phyloP scores from a whole-genome alignment of 2,888 invertebrate genomes.

The Encarsia formosa region DNA sequence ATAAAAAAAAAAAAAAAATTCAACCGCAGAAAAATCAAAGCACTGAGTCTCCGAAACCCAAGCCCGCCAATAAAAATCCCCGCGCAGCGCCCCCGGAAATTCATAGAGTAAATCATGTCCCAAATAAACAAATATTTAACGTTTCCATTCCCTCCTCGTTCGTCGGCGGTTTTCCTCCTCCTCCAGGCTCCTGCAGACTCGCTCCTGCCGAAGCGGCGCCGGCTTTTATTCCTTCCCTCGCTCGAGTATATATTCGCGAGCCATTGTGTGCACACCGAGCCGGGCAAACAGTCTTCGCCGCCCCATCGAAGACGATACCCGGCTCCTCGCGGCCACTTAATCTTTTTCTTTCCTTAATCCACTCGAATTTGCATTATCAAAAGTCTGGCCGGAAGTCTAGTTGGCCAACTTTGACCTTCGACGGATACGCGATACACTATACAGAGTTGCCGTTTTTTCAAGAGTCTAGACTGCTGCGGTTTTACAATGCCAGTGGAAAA shows the following conservation, averaged over 20 bases:
- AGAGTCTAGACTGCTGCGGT: too few relatives aligned
- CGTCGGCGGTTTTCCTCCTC: not conserved
- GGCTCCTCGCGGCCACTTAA: constrained; percentile 10
- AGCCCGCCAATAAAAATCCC: not conserved
- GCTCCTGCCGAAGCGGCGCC: not conserved
- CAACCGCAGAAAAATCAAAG: too few relatives aligned
- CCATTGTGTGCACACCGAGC: constrained; percentile 22
- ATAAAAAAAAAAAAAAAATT: too few relatives aligned
- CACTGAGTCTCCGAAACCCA: too few relatives aligned
- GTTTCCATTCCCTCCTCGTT: not conserved
- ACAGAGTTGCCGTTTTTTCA: too few relatives aligned
- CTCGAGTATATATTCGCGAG: not conserved
- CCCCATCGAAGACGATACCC: not conserved
- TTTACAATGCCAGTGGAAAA: too few relatives aligned
- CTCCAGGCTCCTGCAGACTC: too few relatives aligned
- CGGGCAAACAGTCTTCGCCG: constrained; percentile 1
- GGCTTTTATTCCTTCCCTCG: not conserved
- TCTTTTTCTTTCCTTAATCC: constrained; percentile 20
- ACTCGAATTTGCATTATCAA: constrained; percentile 22
- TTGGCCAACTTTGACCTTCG: too few relatives aligned
- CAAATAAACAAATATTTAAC: constrained; percentile 24
- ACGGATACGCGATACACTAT: too few relatives aligned
- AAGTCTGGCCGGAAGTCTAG: too few relatives aligned
- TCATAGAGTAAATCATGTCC: constrained; percentile 18
- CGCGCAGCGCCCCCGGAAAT: constrained; percentile 11